Percentiles rank a stretch among this genome's conserved stretches.
Conservation (phyloP, 2,113 vertebrate genomes). For the Sitta europaea region DNA sequence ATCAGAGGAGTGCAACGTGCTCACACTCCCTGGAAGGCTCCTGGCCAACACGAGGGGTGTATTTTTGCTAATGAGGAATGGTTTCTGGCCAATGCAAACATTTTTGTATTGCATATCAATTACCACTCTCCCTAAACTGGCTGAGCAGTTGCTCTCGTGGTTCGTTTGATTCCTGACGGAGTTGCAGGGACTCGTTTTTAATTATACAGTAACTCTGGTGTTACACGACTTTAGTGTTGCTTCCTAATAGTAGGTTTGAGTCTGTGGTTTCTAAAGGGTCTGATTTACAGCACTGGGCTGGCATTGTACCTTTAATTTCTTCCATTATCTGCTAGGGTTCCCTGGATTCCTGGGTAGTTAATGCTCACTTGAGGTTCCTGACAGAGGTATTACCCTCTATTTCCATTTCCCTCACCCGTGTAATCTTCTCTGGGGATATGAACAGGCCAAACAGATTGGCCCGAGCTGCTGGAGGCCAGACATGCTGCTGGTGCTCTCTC, state of each 20-base stretch:
- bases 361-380: background rate
- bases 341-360: background rate
- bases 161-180: background rate
- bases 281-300: background rate
- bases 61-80: background rate
- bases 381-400: background rate
- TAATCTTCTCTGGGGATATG: background rate
- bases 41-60: background rate
- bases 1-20: background rate
- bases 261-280: background rate
- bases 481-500: background rate
- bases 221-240: background rate
- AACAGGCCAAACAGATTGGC: background rate
- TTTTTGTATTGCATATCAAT: background rate
- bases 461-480: accelerated
- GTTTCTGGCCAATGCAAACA: conserved; percentile 4
- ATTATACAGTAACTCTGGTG: background rate
- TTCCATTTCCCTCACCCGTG: background rate
- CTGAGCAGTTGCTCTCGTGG: background rate
- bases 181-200: background rate
- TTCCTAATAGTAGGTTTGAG: conserved; percentile 11
- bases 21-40: background rate
- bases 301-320: conserved; percentile 30
- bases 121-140: background rate
- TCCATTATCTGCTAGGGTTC: background rate